Evolutionary conservation across 2,797 vertebrate genomes (phyloP).

Genomic region (Vultur gryphus): DNA sequence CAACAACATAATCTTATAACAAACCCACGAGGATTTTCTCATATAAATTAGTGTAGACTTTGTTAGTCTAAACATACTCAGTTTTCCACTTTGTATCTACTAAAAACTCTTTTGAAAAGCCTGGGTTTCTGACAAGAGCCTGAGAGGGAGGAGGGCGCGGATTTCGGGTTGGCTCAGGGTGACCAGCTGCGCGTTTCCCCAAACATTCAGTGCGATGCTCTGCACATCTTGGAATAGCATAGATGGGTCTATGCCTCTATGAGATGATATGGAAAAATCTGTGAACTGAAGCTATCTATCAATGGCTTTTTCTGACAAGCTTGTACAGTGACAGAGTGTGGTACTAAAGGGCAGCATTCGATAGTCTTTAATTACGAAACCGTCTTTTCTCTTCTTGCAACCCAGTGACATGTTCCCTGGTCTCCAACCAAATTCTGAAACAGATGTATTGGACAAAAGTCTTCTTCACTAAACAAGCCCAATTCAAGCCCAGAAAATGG

Average conservation of each 20-base stretch:
- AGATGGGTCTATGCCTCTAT: not conserved
- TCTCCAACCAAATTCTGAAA: not conserved
- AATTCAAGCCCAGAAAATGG: not conserved
- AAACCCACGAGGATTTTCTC: not conserved
- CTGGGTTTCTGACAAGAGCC: not conserved
- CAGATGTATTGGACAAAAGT: not conserved
- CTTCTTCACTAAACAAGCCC: not conserved
- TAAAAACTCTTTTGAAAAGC: not conserved
- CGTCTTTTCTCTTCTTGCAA: not conserved
- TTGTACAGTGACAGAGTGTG: not conserved
- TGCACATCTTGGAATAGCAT: not conserved
- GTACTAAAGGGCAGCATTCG: not conserved
- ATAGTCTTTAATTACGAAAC: not conserved
- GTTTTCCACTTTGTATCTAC: not conserved
- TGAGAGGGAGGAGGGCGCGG: not conserved
- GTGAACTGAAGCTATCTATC: not conserved
- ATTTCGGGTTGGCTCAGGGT: not conserved
- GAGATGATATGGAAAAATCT: not conserved
- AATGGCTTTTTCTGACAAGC: not conserved
- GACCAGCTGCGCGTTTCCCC: not conserved
- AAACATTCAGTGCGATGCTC: not conserved
- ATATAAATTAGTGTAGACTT: not conserved
- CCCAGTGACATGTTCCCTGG: fast-evolving
- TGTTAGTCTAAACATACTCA: constrained; percentile 7
- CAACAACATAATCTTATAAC: not conserved